These are phyloP conservation scores for Lottia gigantea DNA, from an alignment of 2,888 invertebrate genomes.

Conservation along the genomic window DNA sequence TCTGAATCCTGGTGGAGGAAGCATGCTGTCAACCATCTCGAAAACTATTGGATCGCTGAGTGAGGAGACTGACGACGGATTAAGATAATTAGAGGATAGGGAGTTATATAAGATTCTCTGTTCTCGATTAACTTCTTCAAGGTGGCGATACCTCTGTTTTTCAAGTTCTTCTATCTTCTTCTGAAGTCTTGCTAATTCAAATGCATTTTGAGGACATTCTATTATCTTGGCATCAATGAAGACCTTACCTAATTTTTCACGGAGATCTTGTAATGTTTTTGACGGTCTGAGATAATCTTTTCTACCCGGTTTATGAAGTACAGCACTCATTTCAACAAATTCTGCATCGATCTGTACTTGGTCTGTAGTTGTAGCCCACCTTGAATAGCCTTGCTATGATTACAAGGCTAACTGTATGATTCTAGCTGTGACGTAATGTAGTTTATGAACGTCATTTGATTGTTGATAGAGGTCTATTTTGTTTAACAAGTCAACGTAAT, in stretches of 20 bases:
- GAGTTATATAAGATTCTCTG: slow-evolving; percentile 31
- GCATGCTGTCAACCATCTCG: slow-evolving; percentile 24
- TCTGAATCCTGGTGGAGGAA: slow-evolving; percentile 44
- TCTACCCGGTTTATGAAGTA: slow-evolving; percentile 2
- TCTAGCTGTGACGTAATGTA: slow-evolving; percentile 1
- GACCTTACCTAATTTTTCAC: slow-evolving; percentile 42
- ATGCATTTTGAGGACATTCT: slow-evolving; percentile 49
- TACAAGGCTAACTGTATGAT: neutral
- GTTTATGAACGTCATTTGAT: neutral
- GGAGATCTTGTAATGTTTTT: slow-evolving; percentile 42
- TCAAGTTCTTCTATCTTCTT: slow-evolving; percentile 41
- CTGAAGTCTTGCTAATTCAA: slow-evolving; percentile 44
- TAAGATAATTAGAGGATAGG: neutral
- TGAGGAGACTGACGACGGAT: neutral
- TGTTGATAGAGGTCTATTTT: no score
- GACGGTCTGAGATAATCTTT: slow-evolving; percentile 38
- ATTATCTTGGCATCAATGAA: slow-evolving; percentile 41
- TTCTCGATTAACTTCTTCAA: slow-evolving; percentile 34
- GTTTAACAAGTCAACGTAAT: no score
- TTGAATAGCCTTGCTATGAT: neutral
- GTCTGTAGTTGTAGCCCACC: neutral
- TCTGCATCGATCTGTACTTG: neutral
- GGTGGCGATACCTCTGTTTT: slow-evolving; percentile 34
- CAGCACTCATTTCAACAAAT: slow-evolving; percentile 18
- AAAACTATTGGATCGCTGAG: neutral